Percentiles rank a stretch among this genome's conserved stretches.
Conservation (phyloP, 2,113 vertebrate genomes). For the Echinops telfairi region DNA sequence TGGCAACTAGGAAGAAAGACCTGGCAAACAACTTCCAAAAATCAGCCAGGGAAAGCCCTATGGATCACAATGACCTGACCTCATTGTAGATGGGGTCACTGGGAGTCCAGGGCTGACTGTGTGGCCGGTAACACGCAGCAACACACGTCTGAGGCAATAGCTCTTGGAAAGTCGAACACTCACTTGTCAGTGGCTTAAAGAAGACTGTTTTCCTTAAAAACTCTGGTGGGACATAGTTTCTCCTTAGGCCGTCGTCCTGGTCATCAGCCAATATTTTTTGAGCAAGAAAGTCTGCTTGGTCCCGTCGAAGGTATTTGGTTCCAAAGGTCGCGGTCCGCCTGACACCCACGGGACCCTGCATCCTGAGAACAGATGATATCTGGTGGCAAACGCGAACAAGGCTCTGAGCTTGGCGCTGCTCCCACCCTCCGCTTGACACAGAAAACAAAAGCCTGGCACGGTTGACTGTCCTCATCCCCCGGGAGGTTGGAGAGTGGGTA, state of each 20-base stretch:
- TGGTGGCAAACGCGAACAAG: not conserved
- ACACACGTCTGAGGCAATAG: not conserved
- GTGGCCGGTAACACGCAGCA: not conserved
- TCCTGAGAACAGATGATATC: not conserved
- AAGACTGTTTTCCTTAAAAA: not conserved
- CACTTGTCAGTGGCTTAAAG: not conserved
- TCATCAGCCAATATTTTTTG: not conserved
- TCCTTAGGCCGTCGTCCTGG: not conserved
- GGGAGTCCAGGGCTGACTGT: not conserved
- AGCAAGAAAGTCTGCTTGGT: not conserved
- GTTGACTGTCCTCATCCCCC: not conserved
- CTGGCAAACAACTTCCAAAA: not conserved
- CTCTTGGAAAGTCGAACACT: not conserved
- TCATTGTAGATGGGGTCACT: not conserved
- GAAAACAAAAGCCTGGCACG: conserved; percentile 13
- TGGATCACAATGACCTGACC: not conserved
- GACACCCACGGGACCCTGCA: not conserved
- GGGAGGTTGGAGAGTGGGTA: not conserved
- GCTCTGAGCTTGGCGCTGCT: not conserved
- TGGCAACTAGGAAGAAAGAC: not conserved
- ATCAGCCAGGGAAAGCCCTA: not conserved
- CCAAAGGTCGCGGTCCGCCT: not conserved
- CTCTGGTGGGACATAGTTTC: not conserved
- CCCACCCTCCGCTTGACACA: not conserved
- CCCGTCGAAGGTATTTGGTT: not conserved